Conservation (phyloP, 2,888 invertebrate genomes). For the Drosophila mimica region DNA sequence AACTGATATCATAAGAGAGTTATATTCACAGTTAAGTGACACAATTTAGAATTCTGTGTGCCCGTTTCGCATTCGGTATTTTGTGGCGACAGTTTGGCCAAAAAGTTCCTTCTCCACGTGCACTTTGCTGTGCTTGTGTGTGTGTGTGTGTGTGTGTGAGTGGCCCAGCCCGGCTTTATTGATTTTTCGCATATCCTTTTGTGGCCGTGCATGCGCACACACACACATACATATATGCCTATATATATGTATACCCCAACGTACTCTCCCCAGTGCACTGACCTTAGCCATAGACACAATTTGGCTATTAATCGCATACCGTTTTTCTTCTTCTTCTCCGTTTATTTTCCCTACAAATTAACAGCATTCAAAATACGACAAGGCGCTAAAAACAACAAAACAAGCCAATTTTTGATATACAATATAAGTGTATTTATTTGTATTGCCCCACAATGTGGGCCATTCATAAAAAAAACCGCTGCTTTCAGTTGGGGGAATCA, state of each 20-base stretch:
- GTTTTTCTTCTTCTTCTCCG: slow-evolving; percentile 5
- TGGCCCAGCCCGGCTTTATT: slow-evolving; percentile 57
- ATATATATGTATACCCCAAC: neutral
- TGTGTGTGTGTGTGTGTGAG: slow-evolving; percentile 1
- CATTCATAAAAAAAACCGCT: slow-evolving; percentile 64
- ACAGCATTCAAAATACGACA: slow-evolving; percentile 30
- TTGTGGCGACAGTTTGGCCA: slow-evolving; percentile 1
- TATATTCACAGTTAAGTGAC: slow-evolving; percentile 64
- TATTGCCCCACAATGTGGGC: slow-evolving; percentile 65
- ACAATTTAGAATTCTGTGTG: slow-evolving; percentile 56
- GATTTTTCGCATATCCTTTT: slow-evolving; percentile 67
- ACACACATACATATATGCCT: slow-evolving; percentile 1
- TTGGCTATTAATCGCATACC: slow-evolving; percentile 17
- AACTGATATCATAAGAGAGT: slow-evolving; percentile 23
- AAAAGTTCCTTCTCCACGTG: slow-evolving; percentile 44
- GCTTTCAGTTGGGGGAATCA: neutral
- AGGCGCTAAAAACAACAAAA: slow-evolving; percentile 38
- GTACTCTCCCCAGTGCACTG: slow-evolving; percentile 48
- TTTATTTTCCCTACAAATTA: slow-evolving; percentile 64
- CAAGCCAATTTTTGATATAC: slow-evolving; percentile 29
- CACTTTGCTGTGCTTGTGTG: slow-evolving; percentile 9
- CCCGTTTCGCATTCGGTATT: slow-evolving; percentile 25
- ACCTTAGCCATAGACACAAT: slow-evolving; percentile 57
- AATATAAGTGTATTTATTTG: slow-evolving; percentile 11
- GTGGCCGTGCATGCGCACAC: slow-evolving; percentile 56